phyloP scores from a whole-genome alignment of 1,140 invertebrate species.

The Drosophila lowei region DNA sequence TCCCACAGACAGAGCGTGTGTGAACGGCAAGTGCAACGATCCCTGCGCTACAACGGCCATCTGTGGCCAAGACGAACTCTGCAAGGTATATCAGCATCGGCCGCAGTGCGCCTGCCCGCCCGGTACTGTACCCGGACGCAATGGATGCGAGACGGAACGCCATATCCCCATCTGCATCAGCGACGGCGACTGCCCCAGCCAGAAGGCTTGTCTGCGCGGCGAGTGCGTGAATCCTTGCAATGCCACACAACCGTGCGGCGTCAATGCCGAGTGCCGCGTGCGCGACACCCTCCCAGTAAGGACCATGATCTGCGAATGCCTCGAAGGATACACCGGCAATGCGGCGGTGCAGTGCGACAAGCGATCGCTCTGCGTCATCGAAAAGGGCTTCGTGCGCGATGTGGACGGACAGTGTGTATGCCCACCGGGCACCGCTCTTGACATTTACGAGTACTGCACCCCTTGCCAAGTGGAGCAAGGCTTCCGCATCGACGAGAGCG shows the following conservation, averaged over 20 bases:
- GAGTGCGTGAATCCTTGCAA: slow-evolving; percentile 93
- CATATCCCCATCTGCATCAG: slow-evolving; percentile 87
- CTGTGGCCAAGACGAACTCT: slow-evolving; percentile 89
- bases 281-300: slow-evolving; percentile 91
- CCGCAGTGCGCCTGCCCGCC: slow-evolving; percentile 91
- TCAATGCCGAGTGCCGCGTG: slow-evolving; percentile 91
- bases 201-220: slow-evolving; percentile 91
- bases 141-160: slow-evolving; percentile 87
- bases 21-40: slow-evolving; percentile 90
- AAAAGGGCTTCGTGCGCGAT: slow-evolving; percentile 89
- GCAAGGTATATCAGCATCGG: slow-evolving; percentile 89
- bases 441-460: slow-evolving; percentile 89
- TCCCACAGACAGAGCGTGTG: slow-evolving; percentile 89
- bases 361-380: slow-evolving; percentile 87
- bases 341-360: slow-evolving; percentile 90
- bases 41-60: slow-evolving; percentile 88
- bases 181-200: slow-evolving; percentile 92
- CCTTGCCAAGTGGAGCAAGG: slow-evolving; percentile 89
- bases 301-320: slow-evolving; percentile 94
- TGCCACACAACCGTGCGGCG: slow-evolving; percentile 90
- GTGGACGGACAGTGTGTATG: slow-evolving; percentile 89
- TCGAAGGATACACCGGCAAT: slow-evolving; percentile 92
- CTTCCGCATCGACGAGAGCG: slow-evolving; percentile 89
- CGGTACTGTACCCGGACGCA: slow-evolving; percentile 88
- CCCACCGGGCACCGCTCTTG: slow-evolving; percentile 89